These are phyloP conservation scores for Drosophila trapezifrons DNA, from an alignment of 1,140 invertebrate species.

Conservation along the genomic window DNA sequence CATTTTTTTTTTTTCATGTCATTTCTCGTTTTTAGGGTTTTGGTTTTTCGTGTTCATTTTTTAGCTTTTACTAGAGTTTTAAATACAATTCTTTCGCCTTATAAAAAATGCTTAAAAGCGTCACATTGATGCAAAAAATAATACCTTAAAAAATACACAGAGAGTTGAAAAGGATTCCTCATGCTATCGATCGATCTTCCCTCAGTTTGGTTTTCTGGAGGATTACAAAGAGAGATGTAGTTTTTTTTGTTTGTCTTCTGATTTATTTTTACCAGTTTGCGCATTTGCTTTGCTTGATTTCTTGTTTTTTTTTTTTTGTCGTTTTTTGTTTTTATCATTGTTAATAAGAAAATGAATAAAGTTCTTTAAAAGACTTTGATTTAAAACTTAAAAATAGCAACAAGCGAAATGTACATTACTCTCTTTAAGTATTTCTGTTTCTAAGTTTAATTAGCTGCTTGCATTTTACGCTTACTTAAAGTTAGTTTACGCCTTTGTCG, in stretches of 20 bases:
- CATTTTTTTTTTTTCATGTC: conserved; percentile 46
- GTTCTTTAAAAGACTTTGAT: conserved; percentile 83
- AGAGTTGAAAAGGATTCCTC: conserved; percentile 64
- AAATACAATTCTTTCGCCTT: conserved; percentile 70
- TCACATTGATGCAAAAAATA: conserved; percentile 79
- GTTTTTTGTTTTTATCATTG: conserved; percentile 60
- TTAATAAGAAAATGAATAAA: conserved; percentile 76
- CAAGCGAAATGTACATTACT: conserved; percentile 82
- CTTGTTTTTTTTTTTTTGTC: conserved; percentile 21
- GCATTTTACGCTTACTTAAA: conserved; percentile 56
- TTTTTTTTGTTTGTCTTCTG: conserved; percentile 24
- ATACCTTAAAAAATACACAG: conserved; percentile 76
- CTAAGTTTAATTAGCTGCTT: conserved; percentile 56
- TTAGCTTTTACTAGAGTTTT: conserved; percentile 68
- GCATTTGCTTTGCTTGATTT: conserved; percentile 50
- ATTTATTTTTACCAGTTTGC: conserved; percentile 52
- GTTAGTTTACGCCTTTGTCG: conserved; percentile 59
- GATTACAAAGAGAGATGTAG: conserved; percentile 63
- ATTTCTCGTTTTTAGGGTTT: conserved; percentile 33
- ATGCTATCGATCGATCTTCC: conserved; percentile 40
- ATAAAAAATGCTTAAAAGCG: conserved; percentile 77
- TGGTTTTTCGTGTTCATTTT: conserved; percentile 36
- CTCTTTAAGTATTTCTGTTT: conserved; percentile 50
- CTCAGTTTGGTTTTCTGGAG: conserved; percentile 46
- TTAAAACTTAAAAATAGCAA: conserved; percentile 84